Conservation (phyloP, 2,113 vertebrate species). For the Pithys albifrons region DNA sequence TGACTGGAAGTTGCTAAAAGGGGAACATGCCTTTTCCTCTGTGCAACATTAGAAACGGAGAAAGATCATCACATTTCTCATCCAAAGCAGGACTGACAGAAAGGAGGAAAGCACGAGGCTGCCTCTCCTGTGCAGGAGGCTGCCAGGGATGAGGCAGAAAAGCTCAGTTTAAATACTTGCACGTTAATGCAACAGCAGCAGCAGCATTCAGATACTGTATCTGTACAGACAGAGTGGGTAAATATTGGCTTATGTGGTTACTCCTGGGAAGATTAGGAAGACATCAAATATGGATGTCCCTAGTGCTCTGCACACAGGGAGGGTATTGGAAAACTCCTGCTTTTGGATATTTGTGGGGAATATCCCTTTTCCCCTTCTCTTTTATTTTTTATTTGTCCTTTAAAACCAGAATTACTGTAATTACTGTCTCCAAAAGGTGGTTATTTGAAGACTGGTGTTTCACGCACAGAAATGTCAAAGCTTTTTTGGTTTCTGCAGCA, state of each 20-base stretch:
- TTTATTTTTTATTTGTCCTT: neutral
- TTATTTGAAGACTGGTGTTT: neutral
- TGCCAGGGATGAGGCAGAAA: neutral
- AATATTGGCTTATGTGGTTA: constrained; percentile 36
- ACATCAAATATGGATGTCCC: constrained; percentile 17
- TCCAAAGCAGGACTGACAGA: neutral
- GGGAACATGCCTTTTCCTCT: constrained; percentile 19
- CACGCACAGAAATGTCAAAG: neutral
- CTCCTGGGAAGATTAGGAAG: constrained; percentile 27
- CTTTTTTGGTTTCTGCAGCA: neutral
- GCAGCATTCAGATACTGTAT: neutral
- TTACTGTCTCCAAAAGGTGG: neutral
- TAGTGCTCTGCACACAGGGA: fast-evolving
- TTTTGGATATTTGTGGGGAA: neutral
- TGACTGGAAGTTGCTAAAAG: constrained; percentile 64
- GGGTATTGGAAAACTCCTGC: neutral
- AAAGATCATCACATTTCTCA: constrained; percentile 31
- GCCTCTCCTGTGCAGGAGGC: neutral
- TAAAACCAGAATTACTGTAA: neutral
- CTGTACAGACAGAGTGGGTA: neutral
- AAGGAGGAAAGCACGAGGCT: neutral
- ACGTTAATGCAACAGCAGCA: neutral
- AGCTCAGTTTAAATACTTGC: neutral
- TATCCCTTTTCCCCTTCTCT: neutral
- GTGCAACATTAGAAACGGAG: neutral